These are phyloP conservation scores for Polyommatus icarus DNA, from an alignment of 2,888 invertebrate species.

Conservation along the genomic window DNA sequence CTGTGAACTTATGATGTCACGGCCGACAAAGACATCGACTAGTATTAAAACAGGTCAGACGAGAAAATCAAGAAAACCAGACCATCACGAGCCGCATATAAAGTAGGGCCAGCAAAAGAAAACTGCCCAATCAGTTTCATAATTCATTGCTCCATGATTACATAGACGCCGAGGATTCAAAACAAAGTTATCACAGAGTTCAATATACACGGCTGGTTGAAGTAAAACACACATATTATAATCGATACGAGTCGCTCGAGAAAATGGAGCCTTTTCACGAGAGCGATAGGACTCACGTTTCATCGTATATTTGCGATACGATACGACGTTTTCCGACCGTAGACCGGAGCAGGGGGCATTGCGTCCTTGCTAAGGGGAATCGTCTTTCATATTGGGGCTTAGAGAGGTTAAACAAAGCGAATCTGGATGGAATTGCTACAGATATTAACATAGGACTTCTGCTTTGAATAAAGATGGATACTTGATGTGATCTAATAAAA, in stretches of 20 bases:
- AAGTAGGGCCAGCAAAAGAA: conserved; percentile 1
- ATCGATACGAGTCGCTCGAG: conserved; percentile 24
- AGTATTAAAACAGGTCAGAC: conserved; percentile 3
- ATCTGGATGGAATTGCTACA: conserved; percentile 42
- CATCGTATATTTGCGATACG: conserved; percentile 45
- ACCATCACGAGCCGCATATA: not conserved
- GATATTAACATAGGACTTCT: conserved; percentile 41
- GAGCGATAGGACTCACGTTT: conserved; percentile 55
- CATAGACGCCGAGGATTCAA: not conserved
- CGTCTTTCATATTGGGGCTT: conserved; percentile 62
- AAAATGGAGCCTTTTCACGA: conserved; percentile 43
- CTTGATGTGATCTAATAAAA: conserved; percentile 4
- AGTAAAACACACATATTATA: conserved; percentile 25
- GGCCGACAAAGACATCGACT: not conserved
- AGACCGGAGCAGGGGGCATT: conserved; percentile 46
- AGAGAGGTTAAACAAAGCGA: conserved; percentile 52
- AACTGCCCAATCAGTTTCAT: conserved; percentile 17
- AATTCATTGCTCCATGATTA: conserved; percentile 9
- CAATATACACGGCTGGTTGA: conserved; percentile 51
- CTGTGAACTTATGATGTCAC: conserved; percentile 15
- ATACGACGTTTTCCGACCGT: conserved; percentile 50
- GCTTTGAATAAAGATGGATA: conserved; percentile 28
- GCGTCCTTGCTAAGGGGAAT: conserved; percentile 56
- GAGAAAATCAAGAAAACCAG: conserved; percentile 15
- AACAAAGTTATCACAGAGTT: conserved; percentile 50